A percentile compares a stretch with the other conserved stretches of the same genome.
Conservation (phyloP, 2,113 vertebrate species). For the Rhodinocichla rosea region DNA sequence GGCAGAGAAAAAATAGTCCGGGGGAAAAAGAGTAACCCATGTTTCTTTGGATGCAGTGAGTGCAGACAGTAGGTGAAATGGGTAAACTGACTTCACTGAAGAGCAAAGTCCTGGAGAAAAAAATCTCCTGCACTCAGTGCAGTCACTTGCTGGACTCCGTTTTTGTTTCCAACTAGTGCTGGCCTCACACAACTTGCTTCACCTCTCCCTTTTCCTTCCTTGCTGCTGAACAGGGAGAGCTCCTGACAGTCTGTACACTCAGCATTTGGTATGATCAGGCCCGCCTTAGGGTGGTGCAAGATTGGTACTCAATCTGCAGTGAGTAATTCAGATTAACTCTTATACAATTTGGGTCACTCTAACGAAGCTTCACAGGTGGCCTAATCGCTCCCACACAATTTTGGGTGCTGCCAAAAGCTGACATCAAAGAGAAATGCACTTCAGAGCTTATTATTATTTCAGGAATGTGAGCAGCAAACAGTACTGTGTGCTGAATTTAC, state of each 20-base stretch:
- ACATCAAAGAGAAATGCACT: neutral
- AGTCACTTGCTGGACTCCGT: neutral
- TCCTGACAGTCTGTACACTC: neutral
- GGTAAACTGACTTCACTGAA: neutral
- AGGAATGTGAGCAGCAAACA: neutral
- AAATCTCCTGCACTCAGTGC: neutral
- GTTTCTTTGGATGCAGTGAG: neutral
- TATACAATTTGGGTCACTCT: neutral
- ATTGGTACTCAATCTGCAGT: neutral
- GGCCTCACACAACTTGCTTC: neutral
- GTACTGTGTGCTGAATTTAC: conserved; percentile 58
- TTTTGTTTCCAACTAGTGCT: neutral
- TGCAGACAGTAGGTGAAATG: neutral
- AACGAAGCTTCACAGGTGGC: neutral
- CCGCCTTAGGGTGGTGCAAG: neutral
- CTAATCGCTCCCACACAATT: accelerated
- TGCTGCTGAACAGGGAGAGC: neutral
- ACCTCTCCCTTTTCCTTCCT: neutral
- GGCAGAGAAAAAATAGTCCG: neutral
- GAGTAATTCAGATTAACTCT: neutral
- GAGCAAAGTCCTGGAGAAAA: neutral
- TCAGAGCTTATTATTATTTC: neutral
- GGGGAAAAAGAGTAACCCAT: neutral
- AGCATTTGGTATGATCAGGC: neutral
- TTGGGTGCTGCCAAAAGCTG: neutral